phyloP scores from a whole-genome alignment of 2,113 vertebrate species.

The Apaloderma vittatum region DNA sequence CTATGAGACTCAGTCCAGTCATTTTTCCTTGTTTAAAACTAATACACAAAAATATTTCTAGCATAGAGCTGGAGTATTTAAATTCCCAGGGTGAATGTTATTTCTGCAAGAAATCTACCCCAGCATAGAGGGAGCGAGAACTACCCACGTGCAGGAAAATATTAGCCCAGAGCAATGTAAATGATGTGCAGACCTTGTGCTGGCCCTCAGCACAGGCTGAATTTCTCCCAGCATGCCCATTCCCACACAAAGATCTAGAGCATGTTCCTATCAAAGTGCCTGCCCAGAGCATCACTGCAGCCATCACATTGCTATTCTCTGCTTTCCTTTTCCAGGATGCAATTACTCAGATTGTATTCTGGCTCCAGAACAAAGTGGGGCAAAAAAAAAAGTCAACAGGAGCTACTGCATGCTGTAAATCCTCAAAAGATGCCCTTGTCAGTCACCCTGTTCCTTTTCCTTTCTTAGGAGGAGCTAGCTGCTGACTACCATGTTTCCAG shows the following conservation, averaged over 20 bases:
- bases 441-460: background rate
- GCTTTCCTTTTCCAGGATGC: background rate
- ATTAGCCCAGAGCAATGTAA: background rate
- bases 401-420: background rate
- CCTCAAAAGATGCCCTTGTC: background rate
- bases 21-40: background rate
- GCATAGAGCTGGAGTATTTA: background rate
- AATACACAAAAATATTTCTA: background rate
- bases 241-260: background rate
- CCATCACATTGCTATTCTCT: background rate
- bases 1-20: background rate
- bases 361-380: background rate
- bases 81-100: background rate
- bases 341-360: slow-evolving; percentile 13
- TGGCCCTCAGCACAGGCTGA: background rate
- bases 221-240: background rate
- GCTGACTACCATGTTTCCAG: background rate
- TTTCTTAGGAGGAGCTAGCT: background rate
- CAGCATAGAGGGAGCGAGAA: background rate
- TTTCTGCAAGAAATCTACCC: slow-evolving; percentile 21
- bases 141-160: background rate
- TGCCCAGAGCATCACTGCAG: background rate
- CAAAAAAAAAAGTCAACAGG: background rate
- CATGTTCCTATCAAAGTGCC: background rate
- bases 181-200: background rate